phyloP scores from a whole-genome alignment of 2,888 invertebrate species.

The Monoplex corrugatus region DNA sequence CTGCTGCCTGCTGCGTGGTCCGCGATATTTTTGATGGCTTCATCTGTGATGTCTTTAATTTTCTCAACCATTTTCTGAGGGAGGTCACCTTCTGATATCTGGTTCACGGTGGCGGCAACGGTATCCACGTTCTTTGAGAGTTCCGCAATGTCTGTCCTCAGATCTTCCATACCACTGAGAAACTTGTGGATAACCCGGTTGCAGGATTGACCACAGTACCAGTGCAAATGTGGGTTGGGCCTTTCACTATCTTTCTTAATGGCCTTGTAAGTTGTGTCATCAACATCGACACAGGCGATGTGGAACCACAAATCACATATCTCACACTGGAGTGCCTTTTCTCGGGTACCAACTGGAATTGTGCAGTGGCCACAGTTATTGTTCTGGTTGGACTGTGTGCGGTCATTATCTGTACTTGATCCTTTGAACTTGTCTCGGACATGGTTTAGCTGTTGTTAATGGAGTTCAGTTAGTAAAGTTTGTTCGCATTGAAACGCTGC shows the following conservation, averaged over 20 bases:
- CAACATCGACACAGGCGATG: neutral
- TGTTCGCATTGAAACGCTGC: no score
- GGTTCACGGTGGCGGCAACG: neutral
- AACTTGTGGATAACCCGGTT: neutral
- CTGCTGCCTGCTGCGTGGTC: neutral
- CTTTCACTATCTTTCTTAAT: no score
- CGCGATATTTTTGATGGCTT: neutral
- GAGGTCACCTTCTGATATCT: neutral
- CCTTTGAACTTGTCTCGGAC: no score
- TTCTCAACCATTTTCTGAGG: no score
- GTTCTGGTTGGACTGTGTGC: no score
- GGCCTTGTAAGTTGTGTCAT: constrained; percentile 9
- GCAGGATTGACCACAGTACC: no score
- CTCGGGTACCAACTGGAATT: neutral
- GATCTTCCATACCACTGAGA: neutral
- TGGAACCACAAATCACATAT: no score
- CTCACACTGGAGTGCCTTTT: neutral
- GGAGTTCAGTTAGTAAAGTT: no score
- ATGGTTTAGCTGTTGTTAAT: no score
- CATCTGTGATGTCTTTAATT: neutral
- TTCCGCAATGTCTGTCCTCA: neutral
- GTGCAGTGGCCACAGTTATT: neutral
- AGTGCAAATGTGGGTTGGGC: no score
- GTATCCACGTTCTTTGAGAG: no score
- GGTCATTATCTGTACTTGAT: no score